phyloP scores from a whole-genome alignment of 2,797 vertebrate genomes.

The Chromobotia macracanthus region DNA sequence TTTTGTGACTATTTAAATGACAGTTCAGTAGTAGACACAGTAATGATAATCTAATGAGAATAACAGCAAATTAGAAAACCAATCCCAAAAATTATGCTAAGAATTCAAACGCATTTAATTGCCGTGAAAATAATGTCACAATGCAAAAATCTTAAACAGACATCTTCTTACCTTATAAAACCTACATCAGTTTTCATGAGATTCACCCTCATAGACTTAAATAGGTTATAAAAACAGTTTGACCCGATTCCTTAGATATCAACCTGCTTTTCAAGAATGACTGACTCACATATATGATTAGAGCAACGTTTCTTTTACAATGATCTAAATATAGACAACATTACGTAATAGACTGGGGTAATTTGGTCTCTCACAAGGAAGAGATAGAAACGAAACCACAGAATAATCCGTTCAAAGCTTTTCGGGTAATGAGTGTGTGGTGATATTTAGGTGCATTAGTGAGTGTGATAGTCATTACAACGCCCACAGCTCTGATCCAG shows the following conservation, averaged over 20 bases:
- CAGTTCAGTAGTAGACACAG: too few species aligned
- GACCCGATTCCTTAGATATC: background rate
- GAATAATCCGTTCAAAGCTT: conserved; percentile 19
- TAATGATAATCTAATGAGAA: too few species aligned
- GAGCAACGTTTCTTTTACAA: background rate
- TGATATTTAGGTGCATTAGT: conserved; percentile 48
- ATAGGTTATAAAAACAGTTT: background rate
- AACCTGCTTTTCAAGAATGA: background rate
- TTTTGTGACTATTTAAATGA: too few species aligned
- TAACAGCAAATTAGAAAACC: too few species aligned
- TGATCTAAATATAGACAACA: conserved; percentile 10
- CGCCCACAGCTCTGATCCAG: conserved; percentile 61
- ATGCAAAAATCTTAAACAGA: background rate
- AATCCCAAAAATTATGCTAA: too few species aligned
- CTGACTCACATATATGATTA: background rate
- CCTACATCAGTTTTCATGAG: background rate
- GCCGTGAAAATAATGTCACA: background rate
- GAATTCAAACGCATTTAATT: background rate
- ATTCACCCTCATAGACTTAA: background rate
- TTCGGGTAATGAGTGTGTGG: conserved; percentile 8
- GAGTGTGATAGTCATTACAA: conserved; percentile 60
- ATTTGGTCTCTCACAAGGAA: background rate
- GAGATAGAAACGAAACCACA: conserved; percentile 18
- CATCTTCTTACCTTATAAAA: background rate
- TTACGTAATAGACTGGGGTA: background rate